phyloP scores from a whole-genome alignment of 2,797 vertebrate species.

The Rhabdophis nuchalis region DNA sequence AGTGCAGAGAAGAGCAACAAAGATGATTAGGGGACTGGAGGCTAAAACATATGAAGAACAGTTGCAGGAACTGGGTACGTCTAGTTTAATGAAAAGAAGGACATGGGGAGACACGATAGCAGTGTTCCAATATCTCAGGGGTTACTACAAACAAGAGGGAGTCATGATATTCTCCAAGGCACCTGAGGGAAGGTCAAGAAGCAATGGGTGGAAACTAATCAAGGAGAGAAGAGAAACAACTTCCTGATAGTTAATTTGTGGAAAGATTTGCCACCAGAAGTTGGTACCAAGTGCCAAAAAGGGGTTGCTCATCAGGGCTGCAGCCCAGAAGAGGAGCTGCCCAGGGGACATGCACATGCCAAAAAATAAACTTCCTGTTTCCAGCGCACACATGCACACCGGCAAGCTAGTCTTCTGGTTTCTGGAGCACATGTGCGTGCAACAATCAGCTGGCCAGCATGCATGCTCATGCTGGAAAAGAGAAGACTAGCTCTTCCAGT shows the following conservation, averaged over 20 bases:
- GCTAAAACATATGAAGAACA: neutral
- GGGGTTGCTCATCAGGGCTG: too few relatives aligned
- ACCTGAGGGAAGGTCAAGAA: neutral
- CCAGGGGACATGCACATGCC: too few relatives aligned
- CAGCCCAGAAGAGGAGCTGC: too few relatives aligned
- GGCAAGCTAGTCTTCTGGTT: too few relatives aligned
- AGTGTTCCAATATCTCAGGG: neutral
- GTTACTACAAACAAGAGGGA: neutral
- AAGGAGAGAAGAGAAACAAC: too few relatives aligned
- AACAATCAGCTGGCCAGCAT: too few relatives aligned
- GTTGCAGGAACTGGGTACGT: neutral
- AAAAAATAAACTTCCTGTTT: too few relatives aligned
- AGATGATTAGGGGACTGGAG: neutral
- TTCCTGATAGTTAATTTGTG: neutral
- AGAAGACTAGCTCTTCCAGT: too few relatives aligned
- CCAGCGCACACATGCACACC: too few relatives aligned
- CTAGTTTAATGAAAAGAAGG: neutral
- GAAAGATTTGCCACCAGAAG: neutral
- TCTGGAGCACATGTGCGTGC: too few relatives aligned
- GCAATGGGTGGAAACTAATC: neutral
- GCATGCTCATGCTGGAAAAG: too few relatives aligned
- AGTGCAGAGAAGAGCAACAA: neutral
- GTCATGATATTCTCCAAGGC: neutral
- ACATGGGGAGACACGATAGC: neutral
- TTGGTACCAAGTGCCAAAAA: too few relatives aligned